These are phyloP conservation scores for Metacarcinus magister DNA, from an alignment of 2,888 invertebrate species.

Conservation along the genomic window DNA sequence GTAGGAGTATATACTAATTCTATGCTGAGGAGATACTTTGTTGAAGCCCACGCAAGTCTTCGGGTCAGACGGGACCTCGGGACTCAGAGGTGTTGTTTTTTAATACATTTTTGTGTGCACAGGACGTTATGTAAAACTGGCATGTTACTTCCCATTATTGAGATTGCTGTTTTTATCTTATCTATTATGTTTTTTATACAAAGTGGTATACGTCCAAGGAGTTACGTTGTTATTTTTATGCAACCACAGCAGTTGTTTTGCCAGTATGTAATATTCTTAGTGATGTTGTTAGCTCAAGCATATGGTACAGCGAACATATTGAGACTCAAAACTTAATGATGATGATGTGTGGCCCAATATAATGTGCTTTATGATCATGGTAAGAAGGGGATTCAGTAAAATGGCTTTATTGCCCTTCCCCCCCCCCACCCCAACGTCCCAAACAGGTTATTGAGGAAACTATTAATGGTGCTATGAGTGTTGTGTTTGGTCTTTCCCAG, in stretches of 20 bases:
- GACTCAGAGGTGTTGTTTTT: not conserved
- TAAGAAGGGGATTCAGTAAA: not conserved
- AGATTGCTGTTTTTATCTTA: constrained; percentile 8
- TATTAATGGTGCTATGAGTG: constrained; percentile 78
- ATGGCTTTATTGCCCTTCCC: not conserved
- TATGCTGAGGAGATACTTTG: not conserved
- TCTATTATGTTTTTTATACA: not conserved
- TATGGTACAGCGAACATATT: constrained; percentile 18
- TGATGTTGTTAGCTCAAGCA: constrained; percentile 29
- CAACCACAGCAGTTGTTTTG: constrained; percentile 31
- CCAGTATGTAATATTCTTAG: not conserved
- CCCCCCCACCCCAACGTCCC: not conserved
- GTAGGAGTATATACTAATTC: not conserved
- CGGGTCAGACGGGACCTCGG: not conserved
- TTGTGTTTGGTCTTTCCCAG: constrained; percentile 59
- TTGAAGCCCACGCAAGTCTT: not conserved
- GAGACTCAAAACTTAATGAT: constrained; percentile 46
- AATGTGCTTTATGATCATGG: not conserved
- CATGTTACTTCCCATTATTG: not conserved
- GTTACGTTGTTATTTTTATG: constrained; percentile 43
- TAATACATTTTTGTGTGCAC: not conserved
- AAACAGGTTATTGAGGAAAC: constrained; percentile 54
- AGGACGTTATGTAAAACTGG: constrained; percentile 10
- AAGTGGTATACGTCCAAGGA: not conserved
- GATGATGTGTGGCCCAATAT: not conserved